These are phyloP conservation scores for Cephus spinipes DNA, from an alignment of 2,888 invertebrate species.

Conservation along the genomic window DNA sequence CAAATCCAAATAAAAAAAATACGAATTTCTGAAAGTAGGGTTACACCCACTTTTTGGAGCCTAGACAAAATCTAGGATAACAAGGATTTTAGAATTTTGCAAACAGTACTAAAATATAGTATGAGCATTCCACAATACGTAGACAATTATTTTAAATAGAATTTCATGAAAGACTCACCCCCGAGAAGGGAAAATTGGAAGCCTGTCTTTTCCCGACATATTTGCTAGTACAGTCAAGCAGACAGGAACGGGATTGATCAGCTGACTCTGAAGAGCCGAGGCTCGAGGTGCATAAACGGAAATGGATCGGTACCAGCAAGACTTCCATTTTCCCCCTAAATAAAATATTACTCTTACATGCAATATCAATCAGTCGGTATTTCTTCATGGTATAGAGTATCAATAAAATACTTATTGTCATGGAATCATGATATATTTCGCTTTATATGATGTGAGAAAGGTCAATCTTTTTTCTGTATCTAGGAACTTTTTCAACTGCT, in stretches of 20 bases:
- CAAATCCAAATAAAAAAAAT: constrained; percentile 7
- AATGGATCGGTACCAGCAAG: background rate
- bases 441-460: background rate
- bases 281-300: constrained; percentile 10
- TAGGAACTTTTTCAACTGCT: background rate
- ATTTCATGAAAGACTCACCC: constrained; percentile 77
- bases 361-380: background rate
- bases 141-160: background rate
- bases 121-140: background rate
- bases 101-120: background rate
- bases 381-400: background rate
- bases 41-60: constrained; percentile 58
- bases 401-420: background rate
- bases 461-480: background rate
- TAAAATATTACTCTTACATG: background rate
- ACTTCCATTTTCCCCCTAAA: background rate
- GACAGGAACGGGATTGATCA: constrained; percentile 62
- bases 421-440: background rate
- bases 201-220: constrained; percentile 90
- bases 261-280: constrained; percentile 60
- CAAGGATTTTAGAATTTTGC: background rate
- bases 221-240: constrained; percentile 62
- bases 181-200: constrained; percentile 93
- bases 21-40: constrained; percentile 37
- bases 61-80: background rate